Conservation (phyloP, 2,888 invertebrate genomes). For the Epinotia nisella region DNA sequence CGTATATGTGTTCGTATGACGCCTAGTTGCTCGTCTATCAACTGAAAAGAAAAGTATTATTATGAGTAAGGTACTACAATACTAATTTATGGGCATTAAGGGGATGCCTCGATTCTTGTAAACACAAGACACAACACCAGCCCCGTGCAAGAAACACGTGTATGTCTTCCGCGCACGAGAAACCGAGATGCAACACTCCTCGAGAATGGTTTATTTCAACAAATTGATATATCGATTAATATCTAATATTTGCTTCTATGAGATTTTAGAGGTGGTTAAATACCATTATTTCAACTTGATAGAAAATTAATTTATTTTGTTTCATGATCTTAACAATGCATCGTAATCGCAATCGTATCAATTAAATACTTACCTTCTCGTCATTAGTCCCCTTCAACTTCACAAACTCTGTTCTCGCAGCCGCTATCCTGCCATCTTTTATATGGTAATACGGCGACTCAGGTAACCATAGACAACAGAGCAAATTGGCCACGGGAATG, state of each 20-base stretch:
- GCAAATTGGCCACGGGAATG: constrained; percentile 77
- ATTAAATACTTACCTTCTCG: constrained; percentile 63
- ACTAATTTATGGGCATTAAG: neutral
- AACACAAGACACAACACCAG: too few species aligned
- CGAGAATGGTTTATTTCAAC: too few species aligned
- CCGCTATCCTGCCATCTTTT: constrained; percentile 76
- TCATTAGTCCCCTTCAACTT: constrained; percentile 74
- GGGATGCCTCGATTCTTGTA: too few species aligned
- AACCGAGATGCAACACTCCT: too few species aligned
- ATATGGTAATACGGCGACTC: constrained; percentile 86
- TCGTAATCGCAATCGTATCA: neutral
- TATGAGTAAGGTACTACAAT: neutral
- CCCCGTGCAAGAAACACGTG: too few species aligned
- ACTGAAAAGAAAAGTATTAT: constrained; percentile 58
- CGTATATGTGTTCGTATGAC: constrained; percentile 74
- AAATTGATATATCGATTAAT: too few species aligned
- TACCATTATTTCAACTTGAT: too few species aligned
- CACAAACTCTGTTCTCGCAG: constrained; percentile 75
- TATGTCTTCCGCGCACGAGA: too few species aligned
- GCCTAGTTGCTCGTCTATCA: constrained; percentile 68
- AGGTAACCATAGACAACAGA: constrained; percentile 84
- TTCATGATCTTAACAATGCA: too few species aligned
- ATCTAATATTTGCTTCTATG: too few species aligned
- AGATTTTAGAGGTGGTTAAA: too few species aligned
- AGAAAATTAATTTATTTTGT: too few species aligned